Percentiles rank a stretch among this genome's conserved stretches.
phyloP scores from a whole-genome alignment of 1,140 invertebrate genomes.

The Caenorhabditis inopinata region DNA sequence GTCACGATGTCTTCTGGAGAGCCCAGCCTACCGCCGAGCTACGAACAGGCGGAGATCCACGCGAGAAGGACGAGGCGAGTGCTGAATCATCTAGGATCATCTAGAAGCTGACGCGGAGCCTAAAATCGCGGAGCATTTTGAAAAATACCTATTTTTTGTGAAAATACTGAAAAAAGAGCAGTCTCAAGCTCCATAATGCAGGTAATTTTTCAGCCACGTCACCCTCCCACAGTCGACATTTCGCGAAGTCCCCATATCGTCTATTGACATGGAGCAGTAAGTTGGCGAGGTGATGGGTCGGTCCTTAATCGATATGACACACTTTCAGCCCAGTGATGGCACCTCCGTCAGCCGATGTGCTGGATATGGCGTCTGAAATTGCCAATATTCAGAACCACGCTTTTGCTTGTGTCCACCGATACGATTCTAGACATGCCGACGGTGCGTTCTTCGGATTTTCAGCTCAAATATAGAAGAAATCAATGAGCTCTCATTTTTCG shows the following conservation, averaged over 20 bases:
- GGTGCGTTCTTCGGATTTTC: background rate
- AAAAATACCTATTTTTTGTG: too few relatives aligned
- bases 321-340: background rate
- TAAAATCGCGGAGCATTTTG: too few relatives aligned
- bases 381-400: constrained; percentile 14
- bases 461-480: too few relatives aligned
- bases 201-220: background rate
- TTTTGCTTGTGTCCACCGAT: background rate
- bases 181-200: background rate
- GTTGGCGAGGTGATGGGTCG: background rate
- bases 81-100: too few relatives aligned
- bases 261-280: constrained; percentile 25
- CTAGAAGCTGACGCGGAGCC: too few relatives aligned
- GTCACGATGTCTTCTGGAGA: constrained; percentile 16
- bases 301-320: background rate
- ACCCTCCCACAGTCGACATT: background rate
- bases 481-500: too few relatives aligned
- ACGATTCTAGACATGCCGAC: background rate
- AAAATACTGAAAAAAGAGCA: background rate
- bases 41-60: background rate
- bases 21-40: background rate
- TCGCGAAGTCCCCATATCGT: background rate
- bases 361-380: constrained; percentile 3
- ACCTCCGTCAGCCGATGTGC: background rate
- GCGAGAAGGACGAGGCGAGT: background rate